Base-by-base conservation (phyloP, 2,888 invertebrate genomes). In the Furcula furcula region DNA sequence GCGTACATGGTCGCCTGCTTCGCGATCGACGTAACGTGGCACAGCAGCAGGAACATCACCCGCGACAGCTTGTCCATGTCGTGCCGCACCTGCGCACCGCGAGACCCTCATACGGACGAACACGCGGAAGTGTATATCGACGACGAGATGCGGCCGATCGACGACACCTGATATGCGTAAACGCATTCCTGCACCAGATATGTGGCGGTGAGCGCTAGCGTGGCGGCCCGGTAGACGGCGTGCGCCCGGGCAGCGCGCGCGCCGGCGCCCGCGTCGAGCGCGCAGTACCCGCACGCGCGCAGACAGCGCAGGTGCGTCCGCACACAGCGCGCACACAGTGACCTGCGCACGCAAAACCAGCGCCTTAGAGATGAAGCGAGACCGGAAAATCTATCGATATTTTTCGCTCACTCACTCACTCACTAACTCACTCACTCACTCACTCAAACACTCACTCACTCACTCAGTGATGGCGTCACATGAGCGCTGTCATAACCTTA, bases 11-110 rank as follows among this genome's bases (percentile, higher is more conserved):
- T 75, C 12, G 77, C 14, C 53, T 86, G 87, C 61, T 87, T 87
- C 11, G 54, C 75, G 39, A 83, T 56, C 3, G 84, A 80, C 5
- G 86, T 85, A 34, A 86, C 59, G 61, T 86, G 87, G 46, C 86
- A 86, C 36, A 87, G 70, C 49, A 86, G 65, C 44, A 87, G 65
- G 52, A 86, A 86, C 83, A 86, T 73, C 36, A 85, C 86, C 12
- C 78, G 76, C 5, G 84, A 67, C 44, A 87, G 50, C 55, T 75
- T 73, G 11, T 65, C 72, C 80, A 86, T 76, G 40, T 85, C 77
- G 20, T 34, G 39, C 11, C 71, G 73, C 41, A 69, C 77, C 76
- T 81, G 56, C 6, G 31, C 30, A 19, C 11, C 14, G 1, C 4
- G n/a, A 5, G 6, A 26, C 11, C 21, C 20, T n/a, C n/a, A n/a